These are phyloP conservation scores for Saxidomus purpurata DNA, from an alignment of 1,140 invertebrate genomes.

Conservation along the genomic window DNA sequence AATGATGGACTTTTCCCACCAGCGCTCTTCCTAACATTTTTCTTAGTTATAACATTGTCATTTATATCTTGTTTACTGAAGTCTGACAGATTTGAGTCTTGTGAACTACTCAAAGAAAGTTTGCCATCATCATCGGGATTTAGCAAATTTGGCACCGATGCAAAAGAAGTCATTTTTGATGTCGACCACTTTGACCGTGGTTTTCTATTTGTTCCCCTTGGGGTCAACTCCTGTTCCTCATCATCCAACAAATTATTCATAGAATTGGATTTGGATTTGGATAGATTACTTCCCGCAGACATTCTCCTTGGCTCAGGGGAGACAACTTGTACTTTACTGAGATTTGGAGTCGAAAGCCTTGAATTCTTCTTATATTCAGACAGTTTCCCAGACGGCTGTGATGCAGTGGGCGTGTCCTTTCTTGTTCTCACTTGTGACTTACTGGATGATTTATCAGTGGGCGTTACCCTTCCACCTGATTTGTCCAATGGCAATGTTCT, in stretches of 20 bases:
- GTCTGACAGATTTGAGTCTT: conserved; percentile 12
- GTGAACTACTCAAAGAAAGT: conserved; percentile 16
- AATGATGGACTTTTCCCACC: neutral
- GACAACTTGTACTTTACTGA: neutral
- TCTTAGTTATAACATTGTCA: conserved; percentile 43
- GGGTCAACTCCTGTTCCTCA: conserved; percentile 45
- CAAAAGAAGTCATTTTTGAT: conserved; percentile 25
- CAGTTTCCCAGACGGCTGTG: neutral
- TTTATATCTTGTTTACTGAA: conserved; percentile 41
- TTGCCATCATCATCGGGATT: conserved; percentile 55
- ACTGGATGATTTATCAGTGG: conserved; percentile 52
- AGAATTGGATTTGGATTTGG: conserved; percentile 54
- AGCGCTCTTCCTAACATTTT: neutral
- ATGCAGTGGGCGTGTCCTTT: conserved; percentile 46
- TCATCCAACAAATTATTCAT: conserved; percentile 41
- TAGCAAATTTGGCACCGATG: conserved; percentile 51
- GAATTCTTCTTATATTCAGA: conserved; percentile 48
- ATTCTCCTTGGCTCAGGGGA: conserved; percentile 15
- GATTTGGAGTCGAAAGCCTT: conserved; percentile 42
- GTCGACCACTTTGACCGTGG: conserved; percentile 52
- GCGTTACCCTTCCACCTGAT: conserved; percentile 34
- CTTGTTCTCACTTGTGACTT: neutral
- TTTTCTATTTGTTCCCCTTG: conserved; percentile 28
- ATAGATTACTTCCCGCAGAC: conserved; percentile 44
- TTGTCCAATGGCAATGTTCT: conserved; percentile 45